Evolutionary conservation across 2,113 vertebrate species (phyloP), one percentile per base, ranked within the genome.

Genomic region (Rhizomys pruinosus): DNA sequence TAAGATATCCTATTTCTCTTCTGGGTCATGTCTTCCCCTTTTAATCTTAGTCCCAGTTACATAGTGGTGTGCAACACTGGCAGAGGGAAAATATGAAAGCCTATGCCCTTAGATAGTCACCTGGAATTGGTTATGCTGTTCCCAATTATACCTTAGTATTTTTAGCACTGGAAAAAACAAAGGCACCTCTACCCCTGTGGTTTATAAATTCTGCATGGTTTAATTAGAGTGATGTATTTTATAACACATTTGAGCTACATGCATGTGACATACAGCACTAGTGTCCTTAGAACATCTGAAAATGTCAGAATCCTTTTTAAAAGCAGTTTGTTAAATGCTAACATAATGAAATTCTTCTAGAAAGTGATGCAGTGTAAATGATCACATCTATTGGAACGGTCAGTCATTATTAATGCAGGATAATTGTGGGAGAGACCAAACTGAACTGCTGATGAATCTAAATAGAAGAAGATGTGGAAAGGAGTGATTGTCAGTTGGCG

Each of bases 391-490:
- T 89, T 57, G 32, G 89, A 96, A 87, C 87, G 29, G 77, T 92
- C 71, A 93, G 17, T 84, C 64, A 69, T 29, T 89, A 61, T 91
- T 96, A 93, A 74, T 76, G 77, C 29, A 76, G 10, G 34, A 29
- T 91, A 89, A 94, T 81, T 94, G 34, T 91, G 42, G 42, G 27
- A 85, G n/a, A 95, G 42, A 63, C 61, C 32, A 90, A 74, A 76
- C 22, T 57, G 55, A 76, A 77, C 8, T 87, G 44, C 55, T 94
- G 37, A 86, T 87, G 29, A 86, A 91, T 94, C 59, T 72, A 39
- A 95, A 80, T 4, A 79, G 72, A 74, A n/a, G n/a, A n/a, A 76
- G 88, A 66, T 89, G 44, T 96, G 72, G 55, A 85, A 95, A 94
- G 17, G 19, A 72, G 12, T 74, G 16, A 44, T 55, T 13, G 37